phyloP scores from a whole-genome alignment of 23 tunicate species.

The Trididemnum clinides region DNA sequence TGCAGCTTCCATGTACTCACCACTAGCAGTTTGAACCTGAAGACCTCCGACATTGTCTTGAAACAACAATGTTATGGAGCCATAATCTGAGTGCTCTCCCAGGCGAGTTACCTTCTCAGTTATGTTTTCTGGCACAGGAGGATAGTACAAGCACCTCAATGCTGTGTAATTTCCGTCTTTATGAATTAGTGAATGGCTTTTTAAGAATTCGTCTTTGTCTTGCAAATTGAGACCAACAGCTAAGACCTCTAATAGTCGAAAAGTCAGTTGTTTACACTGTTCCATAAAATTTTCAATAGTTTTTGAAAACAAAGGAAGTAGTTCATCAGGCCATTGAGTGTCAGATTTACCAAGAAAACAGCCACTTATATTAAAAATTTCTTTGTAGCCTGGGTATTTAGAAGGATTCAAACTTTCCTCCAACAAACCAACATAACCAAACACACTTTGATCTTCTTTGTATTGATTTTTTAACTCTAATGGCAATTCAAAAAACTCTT shows the following conservation, averaged over 20 bases:
- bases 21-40: conserved; percentile 37
- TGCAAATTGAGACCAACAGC: conserved; percentile 40
- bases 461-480: background rate
- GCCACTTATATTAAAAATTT: conserved; percentile 53
- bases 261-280: conserved; percentile 26
- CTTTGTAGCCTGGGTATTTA: conserved; percentile 51
- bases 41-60: conserved; percentile 63
- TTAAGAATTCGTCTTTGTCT: conserved; percentile 11
- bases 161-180: conserved; percentile 48
- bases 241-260: conserved; percentile 28
- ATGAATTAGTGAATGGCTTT: conserved; percentile 40
- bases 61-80: conserved; percentile 51
- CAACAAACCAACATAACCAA: conserved; percentile 34
- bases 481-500: conserved; percentile 5
- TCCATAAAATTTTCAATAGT: conserved; percentile 27
- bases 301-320: conserved; percentile 27
- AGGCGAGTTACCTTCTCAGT: conserved; percentile 7
- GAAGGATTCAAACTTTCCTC: conserved; percentile 40
- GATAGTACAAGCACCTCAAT: conserved; percentile 47
- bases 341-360: background rate
- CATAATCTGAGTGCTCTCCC: conserved; percentile 73
- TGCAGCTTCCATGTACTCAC: conserved; percentile 28
- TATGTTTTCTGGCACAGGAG: conserved; percentile 36
- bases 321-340: conserved; percentile 47
- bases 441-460: background rate